Base-by-base conservation (phyloP, 2,113 vertebrate species). In the Melanerpes formicivorus region DNA sequence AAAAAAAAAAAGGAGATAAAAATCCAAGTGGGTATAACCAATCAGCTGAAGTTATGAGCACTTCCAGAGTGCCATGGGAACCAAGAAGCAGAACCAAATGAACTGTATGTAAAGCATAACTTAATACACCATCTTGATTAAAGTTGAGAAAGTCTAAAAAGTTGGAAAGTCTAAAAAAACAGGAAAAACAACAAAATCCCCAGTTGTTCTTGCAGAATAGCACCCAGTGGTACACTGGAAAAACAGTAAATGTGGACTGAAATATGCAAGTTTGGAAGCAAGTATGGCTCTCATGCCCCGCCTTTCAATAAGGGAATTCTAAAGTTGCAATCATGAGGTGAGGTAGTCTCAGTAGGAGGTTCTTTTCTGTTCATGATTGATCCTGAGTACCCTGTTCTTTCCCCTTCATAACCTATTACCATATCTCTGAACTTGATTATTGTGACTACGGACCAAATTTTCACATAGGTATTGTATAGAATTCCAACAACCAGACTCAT, bases 11-110 rank as follows among this genome's bases (percentile, higher is more conserved):
- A 40, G 40, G 77, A 32, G 69, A 89, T 93, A 32, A 72, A 89
- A 94, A 96, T 91, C 91, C 93, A 92, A 94, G 87, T 48, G 64
- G 81, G 65, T 74, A 78, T 25, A 85, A 91, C 69, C 79, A 91
- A 78, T 87, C 93, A 90, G 0, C 62, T 72, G 62, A 66, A 70
- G 80, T 66, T 90, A 71, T 22, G 78, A 89, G 84, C 44, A 9
- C 34, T 95, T 78, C 46, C 58, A 78, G 79, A 90, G 34, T 11
- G 54, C 54, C 54, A 30, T 4, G 34, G 84, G 72, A 88, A 69
- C 10, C n/a, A 26, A 80, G 74, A 88, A 78, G 52, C 80, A 80
- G 72, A 89, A 59, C 32, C 69, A 93, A 84, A 44, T 42, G 60
- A 94, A 73, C 32, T 69, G 37, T 30, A 40, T 0, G 0, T 78